Evolutionary conservation across 2,113 vertebrate species (phyloP).

Genomic region (Mus spicilegus): DNA sequence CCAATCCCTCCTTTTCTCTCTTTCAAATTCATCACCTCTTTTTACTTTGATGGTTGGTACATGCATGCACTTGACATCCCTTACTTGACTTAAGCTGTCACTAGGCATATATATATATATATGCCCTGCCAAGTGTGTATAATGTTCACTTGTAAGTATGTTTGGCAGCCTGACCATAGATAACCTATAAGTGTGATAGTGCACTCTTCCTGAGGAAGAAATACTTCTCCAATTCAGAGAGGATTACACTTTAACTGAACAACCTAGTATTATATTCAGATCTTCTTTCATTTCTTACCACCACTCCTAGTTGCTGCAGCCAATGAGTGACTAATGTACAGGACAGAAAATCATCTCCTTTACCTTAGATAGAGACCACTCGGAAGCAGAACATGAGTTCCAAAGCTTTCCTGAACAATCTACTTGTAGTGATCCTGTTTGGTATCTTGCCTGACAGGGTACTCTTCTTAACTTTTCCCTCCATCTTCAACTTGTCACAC

Average conservation of each 20-base stretch:
- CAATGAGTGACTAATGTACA: not conserved
- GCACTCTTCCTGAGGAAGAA: not conserved
- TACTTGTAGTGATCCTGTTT: not conserved
- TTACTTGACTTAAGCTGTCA: too few species aligned
- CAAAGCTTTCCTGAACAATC: not conserved
- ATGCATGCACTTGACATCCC: not conserved
- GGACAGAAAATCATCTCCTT: not conserved
- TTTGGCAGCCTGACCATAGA: not conserved
- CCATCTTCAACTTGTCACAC: rapidly evolving
- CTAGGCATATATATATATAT: too few species aligned
- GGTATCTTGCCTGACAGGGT: not conserved
- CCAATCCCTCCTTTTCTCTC: not conserved
- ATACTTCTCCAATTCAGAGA: not conserved
- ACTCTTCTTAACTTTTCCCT: not conserved
- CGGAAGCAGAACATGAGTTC: not conserved
- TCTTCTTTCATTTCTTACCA: not conserved
- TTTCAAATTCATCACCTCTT: not conserved
- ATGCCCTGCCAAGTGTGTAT: not conserved
- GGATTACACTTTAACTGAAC: too few species aligned
- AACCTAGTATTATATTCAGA: not conserved
- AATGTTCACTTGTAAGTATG: not conserved
- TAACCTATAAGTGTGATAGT: too few species aligned
- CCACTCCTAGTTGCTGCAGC: not conserved
- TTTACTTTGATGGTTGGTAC: not conserved
- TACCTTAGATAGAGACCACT: not conserved